These are phyloP conservation scores for Carduelis carduelis DNA, from an alignment of 2,797 vertebrate species.

Conservation along the genomic window DNA sequence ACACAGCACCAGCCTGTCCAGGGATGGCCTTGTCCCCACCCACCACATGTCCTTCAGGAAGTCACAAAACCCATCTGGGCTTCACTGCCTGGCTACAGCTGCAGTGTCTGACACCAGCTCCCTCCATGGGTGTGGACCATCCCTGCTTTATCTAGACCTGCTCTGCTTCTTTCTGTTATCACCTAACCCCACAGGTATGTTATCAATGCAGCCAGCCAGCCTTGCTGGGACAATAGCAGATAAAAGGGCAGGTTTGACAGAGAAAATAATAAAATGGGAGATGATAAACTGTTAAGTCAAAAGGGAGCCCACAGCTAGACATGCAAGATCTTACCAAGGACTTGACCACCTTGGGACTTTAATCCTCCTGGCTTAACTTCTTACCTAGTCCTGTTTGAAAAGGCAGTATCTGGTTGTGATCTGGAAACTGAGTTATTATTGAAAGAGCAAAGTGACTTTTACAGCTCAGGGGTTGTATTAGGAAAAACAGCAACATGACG, in stretches of 20 bases:
- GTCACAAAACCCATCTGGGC: neutral
- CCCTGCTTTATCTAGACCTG: neutral
- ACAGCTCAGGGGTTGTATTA: accelerated
- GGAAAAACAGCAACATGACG: neutral
- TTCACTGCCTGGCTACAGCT: neutral
- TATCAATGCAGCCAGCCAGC: neutral
- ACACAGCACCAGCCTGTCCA: neutral
- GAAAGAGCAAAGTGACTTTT: neutral
- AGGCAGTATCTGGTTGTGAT: neutral
- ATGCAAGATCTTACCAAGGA: neutral
- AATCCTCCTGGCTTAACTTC: neutral
- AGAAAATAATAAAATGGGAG: neutral
- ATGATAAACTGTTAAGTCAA: neutral
- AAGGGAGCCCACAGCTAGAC: neutral
- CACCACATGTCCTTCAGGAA: accelerated
- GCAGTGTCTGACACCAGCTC: neutral
- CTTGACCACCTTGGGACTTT: neutral
- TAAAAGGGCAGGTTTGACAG: neutral
- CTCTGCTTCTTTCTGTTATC: neutral
- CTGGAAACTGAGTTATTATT: neutral
- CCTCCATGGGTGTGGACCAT: neutral
- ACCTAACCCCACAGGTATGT: neutral
- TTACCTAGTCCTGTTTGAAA: neutral
- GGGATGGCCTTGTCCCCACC: neutral
- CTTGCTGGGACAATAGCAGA: neutral